Percentiles rank a stretch among this genome's conserved stretches.
Conservation (phyloP, 2,888 invertebrate species). For the Cylloceria caligata region DNA sequence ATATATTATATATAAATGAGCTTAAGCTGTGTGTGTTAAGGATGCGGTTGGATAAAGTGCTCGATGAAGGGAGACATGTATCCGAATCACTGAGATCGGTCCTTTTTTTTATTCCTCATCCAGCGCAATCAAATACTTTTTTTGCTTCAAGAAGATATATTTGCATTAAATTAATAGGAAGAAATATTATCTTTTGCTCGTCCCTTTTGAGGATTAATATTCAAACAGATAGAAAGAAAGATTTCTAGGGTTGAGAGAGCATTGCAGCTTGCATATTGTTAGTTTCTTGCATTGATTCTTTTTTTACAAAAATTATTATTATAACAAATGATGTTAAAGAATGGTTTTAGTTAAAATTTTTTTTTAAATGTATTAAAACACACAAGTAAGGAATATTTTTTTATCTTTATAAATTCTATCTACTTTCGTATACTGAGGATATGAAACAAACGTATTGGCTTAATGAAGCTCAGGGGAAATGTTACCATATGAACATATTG, state of each 20-base stretch:
- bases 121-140: neutral
- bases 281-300: too few relatives aligned
- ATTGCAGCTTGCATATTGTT: too few relatives aligned
- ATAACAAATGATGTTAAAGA: too few relatives aligned
- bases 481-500: neutral
- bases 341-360: neutral
- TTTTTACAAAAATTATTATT: too few relatives aligned
- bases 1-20: conserved; percentile 40
- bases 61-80: neutral
- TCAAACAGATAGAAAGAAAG: too few relatives aligned
- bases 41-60: conserved; percentile 11
- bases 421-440: neutral
- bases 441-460: neutral
- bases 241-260: too few relatives aligned
- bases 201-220: too few relatives aligned
- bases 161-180: conserved; percentile 8
- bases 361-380: neutral
- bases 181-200: too few relatives aligned
- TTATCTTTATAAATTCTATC: neutral
- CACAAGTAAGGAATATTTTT: neutral
- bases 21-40: conserved; percentile 3
- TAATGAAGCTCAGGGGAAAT: neutral
- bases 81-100: neutral
- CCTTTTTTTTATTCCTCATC: neutral
- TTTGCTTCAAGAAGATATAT: too few relatives aligned